A percentile compares a stretch with the other conserved stretches of the same genome.
phyloP scores from a whole-genome alignment of 2,113 vertebrate species.

The Felis catus region DNA sequence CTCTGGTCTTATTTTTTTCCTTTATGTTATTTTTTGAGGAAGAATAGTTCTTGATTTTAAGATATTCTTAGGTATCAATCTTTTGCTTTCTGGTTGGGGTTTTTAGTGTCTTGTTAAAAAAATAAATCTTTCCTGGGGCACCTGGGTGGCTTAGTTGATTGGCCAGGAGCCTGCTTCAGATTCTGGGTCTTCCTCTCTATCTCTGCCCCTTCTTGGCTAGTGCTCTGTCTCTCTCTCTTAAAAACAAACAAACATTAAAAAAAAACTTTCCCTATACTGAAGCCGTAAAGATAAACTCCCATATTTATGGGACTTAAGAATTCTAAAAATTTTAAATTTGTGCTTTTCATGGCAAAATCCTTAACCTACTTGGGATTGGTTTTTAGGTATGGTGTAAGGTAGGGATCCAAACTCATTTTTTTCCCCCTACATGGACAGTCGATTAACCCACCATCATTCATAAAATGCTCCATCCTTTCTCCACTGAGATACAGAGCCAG shows the following conservation, averaged over 20 bases:
- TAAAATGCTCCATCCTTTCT: background rate
- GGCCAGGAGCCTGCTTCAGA: too few species aligned
- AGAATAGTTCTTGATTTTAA: conserved; percentile 1
- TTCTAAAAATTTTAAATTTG: background rate
- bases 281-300: background rate
- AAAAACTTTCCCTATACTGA: background rate
- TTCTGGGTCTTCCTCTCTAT: too few species aligned
- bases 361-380: background rate
- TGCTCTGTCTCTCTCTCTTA: too few species aligned
- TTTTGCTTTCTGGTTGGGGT: background rate
- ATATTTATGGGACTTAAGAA: background rate
- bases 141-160: too few species aligned
- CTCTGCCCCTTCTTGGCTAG: too few species aligned
- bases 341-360: background rate
- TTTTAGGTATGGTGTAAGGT: background rate
- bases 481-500: background rate
- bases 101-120: conserved; percentile 30
- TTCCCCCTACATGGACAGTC: rapidly evolving
- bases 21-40: background rate
- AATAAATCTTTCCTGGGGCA: background rate
- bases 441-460: background rate
- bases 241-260: background rate
- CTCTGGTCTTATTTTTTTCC: background rate
- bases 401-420: background rate
- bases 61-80: background rate